phyloP scores from a whole-genome alignment of 2,888 invertebrate genomes.

The Brachypalpus laphriformis region DNA sequence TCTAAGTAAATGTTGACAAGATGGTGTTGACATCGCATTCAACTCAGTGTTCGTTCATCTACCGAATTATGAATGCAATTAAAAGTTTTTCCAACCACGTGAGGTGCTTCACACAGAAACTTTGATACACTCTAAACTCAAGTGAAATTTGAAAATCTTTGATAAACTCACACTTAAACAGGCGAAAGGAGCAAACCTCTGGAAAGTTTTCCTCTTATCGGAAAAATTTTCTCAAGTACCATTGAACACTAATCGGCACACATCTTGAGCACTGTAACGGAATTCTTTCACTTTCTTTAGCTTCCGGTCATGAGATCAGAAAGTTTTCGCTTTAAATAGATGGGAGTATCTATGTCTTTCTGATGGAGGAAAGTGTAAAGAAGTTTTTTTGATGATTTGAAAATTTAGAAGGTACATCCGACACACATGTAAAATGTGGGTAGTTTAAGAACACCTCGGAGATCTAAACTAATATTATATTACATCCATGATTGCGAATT shows the following conservation, averaged over 20 bases:
- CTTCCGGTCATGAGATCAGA: background rate
- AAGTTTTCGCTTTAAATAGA: conserved; percentile 7
- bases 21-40: background rate
- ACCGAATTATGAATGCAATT: conserved; percentile 45
- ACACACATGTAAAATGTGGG: too few relatives aligned
- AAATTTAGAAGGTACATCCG: too few relatives aligned
- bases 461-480: too few relatives aligned
- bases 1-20: background rate
- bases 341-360: background rate
- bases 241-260: conserved; percentile 69
- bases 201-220: conserved; percentile 52
- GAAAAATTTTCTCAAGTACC: conserved; percentile 41
- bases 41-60: background rate
- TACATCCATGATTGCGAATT: too few relatives aligned
- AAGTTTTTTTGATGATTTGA: too few relatives aligned
- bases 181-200: conserved; percentile 10
- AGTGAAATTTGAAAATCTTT: conserved; percentile 1
- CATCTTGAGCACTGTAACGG: conserved; percentile 47
- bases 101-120: conserved; percentile 15
- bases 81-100: conserved; percentile 36
- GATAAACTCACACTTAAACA: background rate
- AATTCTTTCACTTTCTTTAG: conserved; percentile 14
- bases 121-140: conserved; percentile 12
- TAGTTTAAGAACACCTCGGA: too few relatives aligned
- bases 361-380: too few relatives aligned